Conservation (phyloP, 2,113 vertebrate genomes). For the Gobiocypris rarus region DNA sequence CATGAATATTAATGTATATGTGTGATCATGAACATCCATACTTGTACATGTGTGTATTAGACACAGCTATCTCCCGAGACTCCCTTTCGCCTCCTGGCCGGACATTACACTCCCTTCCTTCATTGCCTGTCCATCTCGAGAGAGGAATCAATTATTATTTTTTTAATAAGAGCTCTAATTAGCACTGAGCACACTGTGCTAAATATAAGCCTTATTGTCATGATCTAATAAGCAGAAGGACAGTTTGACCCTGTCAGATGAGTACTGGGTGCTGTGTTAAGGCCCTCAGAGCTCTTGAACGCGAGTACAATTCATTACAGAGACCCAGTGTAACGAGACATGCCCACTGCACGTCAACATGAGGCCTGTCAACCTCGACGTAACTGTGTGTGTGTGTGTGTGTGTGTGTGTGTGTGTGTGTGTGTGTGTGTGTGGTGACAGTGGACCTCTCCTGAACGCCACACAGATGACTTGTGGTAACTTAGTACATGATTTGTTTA, state of each 20-base stretch:
- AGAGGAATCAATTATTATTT: conserved; percentile 49
- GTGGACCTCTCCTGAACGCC: background rate
- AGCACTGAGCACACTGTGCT: conserved; percentile 27
- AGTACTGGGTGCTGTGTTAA: conserved; percentile 18
- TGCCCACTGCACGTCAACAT: background rate
- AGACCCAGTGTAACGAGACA: conserved; percentile 10
- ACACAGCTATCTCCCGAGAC: too few relatives aligned
- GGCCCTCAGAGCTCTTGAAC: conserved; percentile 28
- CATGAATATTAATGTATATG: background rate
- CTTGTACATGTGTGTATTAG: too few relatives aligned
- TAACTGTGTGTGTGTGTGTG: background rate
- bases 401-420: background rate
- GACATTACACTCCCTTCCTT: too few relatives aligned
- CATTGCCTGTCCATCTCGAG: conserved; percentile 38
- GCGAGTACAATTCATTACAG: conserved; percentile 28
- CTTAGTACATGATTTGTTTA: background rate
- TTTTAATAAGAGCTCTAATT: conserved; percentile 50
- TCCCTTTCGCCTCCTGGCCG: too few relatives aligned
- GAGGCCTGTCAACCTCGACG: conserved; percentile 27
- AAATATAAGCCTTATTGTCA: conserved; percentile 57
- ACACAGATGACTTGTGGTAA: background rate
- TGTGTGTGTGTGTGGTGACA: background rate
- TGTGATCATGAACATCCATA: background rate
- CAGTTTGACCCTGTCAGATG: conserved; percentile 38
- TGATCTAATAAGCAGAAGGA: conserved; percentile 56